Evolutionary conservation across 2,797 vertebrate species (phyloP).

Genomic region (Amniataba percoides): DNA sequence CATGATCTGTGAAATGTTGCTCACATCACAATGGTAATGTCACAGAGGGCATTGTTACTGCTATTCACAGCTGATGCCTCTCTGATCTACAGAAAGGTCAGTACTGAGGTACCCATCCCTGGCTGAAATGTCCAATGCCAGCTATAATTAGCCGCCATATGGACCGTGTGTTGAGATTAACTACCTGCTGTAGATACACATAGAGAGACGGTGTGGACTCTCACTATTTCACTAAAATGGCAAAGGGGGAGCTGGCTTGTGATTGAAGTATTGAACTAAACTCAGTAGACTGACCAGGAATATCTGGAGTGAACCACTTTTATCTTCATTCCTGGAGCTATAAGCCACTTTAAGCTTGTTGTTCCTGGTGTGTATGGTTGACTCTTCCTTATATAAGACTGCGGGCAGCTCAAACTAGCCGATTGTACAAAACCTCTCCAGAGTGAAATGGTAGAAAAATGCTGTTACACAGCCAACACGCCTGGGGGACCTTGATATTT

Average conservation of each 20-base stretch:
- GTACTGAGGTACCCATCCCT: slow-evolving; percentile 38
- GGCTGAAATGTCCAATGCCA: slow-evolving; percentile 55
- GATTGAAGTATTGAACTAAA: slow-evolving; percentile 19
- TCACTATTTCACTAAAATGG: slow-evolving; percentile 29
- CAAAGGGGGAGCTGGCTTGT: neutral
- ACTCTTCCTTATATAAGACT: slow-evolving; percentile 22
- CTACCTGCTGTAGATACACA: slow-evolving; percentile 53
- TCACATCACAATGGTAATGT: slow-evolving; percentile 62
- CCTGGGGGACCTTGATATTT: too few relatives aligned
- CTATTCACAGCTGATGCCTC: slow-evolving; percentile 69
- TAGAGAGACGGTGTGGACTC: slow-evolving; percentile 28
- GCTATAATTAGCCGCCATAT: slow-evolving; percentile 68
- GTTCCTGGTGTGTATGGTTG: slow-evolving; percentile 24
- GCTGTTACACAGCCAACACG: neutral
- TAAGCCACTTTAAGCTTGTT: slow-evolving; percentile 18
- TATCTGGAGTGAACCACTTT: neutral
- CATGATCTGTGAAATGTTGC: slow-evolving; percentile 67
- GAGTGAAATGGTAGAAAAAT: slow-evolving; percentile 31
- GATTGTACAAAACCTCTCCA: slow-evolving; percentile 14
- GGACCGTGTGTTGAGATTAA: slow-evolving; percentile 59
- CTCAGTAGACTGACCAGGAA: neutral
- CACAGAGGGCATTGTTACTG: slow-evolving; percentile 54
- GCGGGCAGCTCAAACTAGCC: neutral
- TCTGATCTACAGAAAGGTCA: slow-evolving; percentile 68
- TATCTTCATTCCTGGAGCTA: neutral